Percentiles rank a stretch among this genome's conserved stretches.
Evolutionary conservation across 2,888 invertebrate species (phyloP).

Genomic region (Panzeria rudis): DNA sequence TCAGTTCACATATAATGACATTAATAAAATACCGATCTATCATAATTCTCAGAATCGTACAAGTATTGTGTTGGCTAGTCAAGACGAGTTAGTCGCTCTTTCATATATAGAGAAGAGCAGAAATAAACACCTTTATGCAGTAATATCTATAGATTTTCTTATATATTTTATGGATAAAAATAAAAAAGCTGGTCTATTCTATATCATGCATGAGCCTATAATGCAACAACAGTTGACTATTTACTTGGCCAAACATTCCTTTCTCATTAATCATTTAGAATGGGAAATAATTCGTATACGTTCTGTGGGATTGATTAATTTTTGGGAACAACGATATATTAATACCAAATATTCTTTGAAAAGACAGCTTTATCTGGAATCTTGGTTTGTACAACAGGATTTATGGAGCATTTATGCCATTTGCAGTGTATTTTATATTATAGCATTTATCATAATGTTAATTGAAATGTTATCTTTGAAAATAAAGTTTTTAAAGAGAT

Average conservation of each 20-base stretch:
- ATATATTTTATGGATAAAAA: not conserved
- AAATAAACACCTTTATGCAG: constrained; percentile 1
- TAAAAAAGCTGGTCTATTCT: not conserved
- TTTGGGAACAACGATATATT: constrained; percentile 73
- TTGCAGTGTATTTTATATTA: constrained; percentile 43
- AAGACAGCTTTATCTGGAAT: constrained; percentile 55
- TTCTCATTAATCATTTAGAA: constrained; percentile 76
- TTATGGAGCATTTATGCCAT: constrained; percentile 69
- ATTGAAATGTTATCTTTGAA: constrained; percentile 45
- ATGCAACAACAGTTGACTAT: constrained; percentile 73
- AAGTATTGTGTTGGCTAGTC: not conserved
- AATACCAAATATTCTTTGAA: constrained; percentile 40
- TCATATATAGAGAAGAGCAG: constrained; percentile 18
- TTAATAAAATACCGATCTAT: not conserved
- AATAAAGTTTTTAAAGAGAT: not conserved
- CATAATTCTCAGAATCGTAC: not conserved
- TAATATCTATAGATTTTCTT: not conserved
- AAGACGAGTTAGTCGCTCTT: constrained; percentile 13
- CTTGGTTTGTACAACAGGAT: constrained; percentile 68
- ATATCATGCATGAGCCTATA: constrained; percentile 20
- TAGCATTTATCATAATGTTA: constrained; percentile 58
- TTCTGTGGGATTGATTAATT: constrained; percentile 75
- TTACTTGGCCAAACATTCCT: constrained; percentile 77
- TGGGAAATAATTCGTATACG: constrained; percentile 74
- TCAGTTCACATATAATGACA: constrained; percentile 24